A percentile compares a stretch with the other conserved stretches of the same genome.
These are phyloP conservation scores for Aplysina aerophoba DNA, from an alignment of 37 sponge, comb jelly and placozoan species.

Conservation along the genomic window DNA sequence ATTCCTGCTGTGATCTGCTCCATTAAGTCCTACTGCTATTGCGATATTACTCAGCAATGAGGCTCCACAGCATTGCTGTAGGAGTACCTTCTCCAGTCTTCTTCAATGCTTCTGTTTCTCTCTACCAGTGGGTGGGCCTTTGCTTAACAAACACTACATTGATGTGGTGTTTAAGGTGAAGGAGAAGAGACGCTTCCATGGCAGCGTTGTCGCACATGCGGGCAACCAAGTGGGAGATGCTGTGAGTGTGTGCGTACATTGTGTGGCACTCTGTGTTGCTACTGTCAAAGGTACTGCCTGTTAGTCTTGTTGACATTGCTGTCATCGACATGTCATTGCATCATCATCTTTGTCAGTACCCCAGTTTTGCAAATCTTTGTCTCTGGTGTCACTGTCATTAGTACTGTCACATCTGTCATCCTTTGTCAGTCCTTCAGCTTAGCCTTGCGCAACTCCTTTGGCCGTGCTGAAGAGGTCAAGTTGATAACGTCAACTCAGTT, in stretches of 20 bases:
- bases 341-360: too few species aligned
- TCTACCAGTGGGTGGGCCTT: not conserved
- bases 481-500: slow-evolving; percentile 53
- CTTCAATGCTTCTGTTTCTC: not conserved
- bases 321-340: too few species aligned
- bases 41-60: too few species aligned
- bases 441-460: slow-evolving; percentile 58
- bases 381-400: too few species aligned
- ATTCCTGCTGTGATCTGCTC: too few species aligned
- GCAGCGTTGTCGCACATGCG: slow-evolving; percentile 53
- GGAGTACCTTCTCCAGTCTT: too few species aligned
- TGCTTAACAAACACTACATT: slow-evolving; percentile 1
- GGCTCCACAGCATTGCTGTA: too few species aligned
- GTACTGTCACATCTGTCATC: too few species aligned
- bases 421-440: slow-evolving; percentile 42
- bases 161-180: slow-evolving; percentile 66
- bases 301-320: not conserved
- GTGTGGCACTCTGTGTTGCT: too few species aligned
- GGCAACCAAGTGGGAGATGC: slow-evolving; percentile 79
- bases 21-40: too few species aligned
- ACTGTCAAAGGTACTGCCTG: not conserved
- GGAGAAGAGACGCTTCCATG: slow-evolving; percentile 47
- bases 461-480: slow-evolving; percentile 74
- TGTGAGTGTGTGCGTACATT: slow-evolving; percentile 53
- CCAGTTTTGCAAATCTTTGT: too few species aligned